Base-by-base conservation (phyloP, 2,113 vertebrate species). In the Cyphomyrus discorhynchus region DNA sequence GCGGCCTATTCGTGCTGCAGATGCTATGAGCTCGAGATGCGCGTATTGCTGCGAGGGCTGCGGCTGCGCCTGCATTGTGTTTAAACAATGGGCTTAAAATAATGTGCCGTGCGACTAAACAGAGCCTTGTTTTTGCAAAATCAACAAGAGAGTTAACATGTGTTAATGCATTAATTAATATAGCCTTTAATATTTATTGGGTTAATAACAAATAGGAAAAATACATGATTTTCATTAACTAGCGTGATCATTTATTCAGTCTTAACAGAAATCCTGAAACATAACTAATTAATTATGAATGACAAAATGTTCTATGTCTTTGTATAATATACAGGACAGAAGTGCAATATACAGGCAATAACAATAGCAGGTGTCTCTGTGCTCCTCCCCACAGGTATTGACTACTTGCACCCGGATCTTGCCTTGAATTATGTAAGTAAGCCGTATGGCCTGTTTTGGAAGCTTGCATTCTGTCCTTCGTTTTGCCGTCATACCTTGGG, bases 341-440 rank as follows among this genome's bases (percentile, higher is more conserved):
- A 35, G 70, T 77, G 35, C 31, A 42, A 27, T 42, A 77, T 77
- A 42, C 74, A 35, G 27, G 27, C 74, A 39, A 31, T 11, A 13
- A 27, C 74, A 19, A 39, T 19, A 42, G 35, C 27, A 19, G 31
- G 42, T 42, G 35, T 3, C 39, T 84, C 39, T 84, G 3, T 89
- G 3, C 46, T 3, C 92, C 83, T 0, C 90, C 90, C 95, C 96
- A 90, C 96, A 99, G 98, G 98, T 90, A 99, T 99, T 87, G 98
- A 99, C 94, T 99, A 99, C 93, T 96, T 99, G 52, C 98, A 99
- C 94, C 98, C 98, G 50, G 98, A 99, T 94, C 96, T 99, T 91
- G 97, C 97, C 92, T 96, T 97, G 31, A 99, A 98, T 94, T 99
- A 99, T 0, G 98, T 99, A 95, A 98, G 98, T 99, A 96, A 82